Percentiles rank a stretch among this genome's conserved stretches.
Conservation (phyloP, 2,888 invertebrate species). For the Meteorus cinctellus region DNA sequence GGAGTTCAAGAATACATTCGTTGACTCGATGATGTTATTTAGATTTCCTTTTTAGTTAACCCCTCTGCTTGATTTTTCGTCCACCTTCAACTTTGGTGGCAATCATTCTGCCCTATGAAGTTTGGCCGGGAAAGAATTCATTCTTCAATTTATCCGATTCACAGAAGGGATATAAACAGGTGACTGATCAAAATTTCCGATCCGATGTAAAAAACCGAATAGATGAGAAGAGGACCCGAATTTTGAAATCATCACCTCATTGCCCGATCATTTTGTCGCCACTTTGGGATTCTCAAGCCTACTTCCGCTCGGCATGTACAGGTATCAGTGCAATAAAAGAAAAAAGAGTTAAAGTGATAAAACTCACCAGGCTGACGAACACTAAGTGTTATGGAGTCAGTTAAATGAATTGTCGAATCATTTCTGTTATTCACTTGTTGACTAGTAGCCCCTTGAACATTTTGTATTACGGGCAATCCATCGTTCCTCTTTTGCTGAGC, state of each 20-base stretch:
- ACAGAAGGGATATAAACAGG: too few species aligned
- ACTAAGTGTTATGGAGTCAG: conserved; percentile 84
- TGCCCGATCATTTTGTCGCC: conserved; percentile 27
- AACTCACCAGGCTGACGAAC: conserved; percentile 73
- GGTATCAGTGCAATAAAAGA: conserved; percentile 26
- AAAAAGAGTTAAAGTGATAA: conserved; percentile 40
- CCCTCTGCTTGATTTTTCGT: too few species aligned
- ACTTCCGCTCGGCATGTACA: neutral
- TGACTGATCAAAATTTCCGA: too few species aligned
- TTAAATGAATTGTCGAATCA: conserved; percentile 79
- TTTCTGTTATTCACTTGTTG: conserved; percentile 65
- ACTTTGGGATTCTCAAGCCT: neutral
- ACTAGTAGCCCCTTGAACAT: conserved; percentile 78
- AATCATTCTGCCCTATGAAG: too few species aligned
- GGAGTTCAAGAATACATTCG: too few species aligned
- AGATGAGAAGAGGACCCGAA: too few species aligned
- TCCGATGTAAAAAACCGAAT: too few species aligned
- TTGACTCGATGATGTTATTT: too few species aligned
- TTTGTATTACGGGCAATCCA: conserved; percentile 83
- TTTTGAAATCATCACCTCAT: conserved; percentile 20
- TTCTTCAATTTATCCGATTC: too few species aligned
- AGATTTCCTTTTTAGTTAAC: too few species aligned
- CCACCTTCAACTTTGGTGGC: too few species aligned
- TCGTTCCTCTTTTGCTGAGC: conserved; percentile 84
- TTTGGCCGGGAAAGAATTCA: too few species aligned